These are phyloP conservation scores for Stichopus chloronotus DNA, from an alignment of 35 echinoderm and acorn worm species.

Conservation along the genomic window DNA sequence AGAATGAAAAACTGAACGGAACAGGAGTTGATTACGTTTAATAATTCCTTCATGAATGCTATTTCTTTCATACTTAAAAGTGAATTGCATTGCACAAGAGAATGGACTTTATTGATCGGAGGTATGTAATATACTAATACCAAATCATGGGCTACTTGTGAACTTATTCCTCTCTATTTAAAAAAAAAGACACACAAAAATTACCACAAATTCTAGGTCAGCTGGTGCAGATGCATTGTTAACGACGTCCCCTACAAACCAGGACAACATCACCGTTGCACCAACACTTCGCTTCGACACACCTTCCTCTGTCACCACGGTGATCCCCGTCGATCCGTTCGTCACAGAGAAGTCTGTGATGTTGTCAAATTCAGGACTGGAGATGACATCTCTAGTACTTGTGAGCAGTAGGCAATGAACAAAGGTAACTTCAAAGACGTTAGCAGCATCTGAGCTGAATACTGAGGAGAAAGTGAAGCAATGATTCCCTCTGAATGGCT, in stretches of 20 bases:
- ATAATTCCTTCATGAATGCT: too few relatives aligned
- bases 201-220: constrained; percentile 24
- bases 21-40: too few relatives aligned
- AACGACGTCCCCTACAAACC: neutral
- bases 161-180: too few relatives aligned
- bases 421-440: neutral
- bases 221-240: neutral
- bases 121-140: too few relatives aligned
- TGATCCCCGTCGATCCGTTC: neutral
- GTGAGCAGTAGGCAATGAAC: neutral
- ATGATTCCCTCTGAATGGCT: too few relatives aligned
- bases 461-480: neutral
- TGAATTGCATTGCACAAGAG: too few relatives aligned
- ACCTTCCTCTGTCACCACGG: neutral
- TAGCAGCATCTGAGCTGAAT: neutral
- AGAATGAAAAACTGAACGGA: too few relatives aligned
- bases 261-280: neutral
- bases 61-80: too few relatives aligned
- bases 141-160: too few relatives aligned
- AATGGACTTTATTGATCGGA: too few relatives aligned
- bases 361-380: neutral
- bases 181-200: neutral
- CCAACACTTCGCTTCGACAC: neutral
- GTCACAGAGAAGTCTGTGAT: constrained; percentile 18
- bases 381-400: neutral